Base-by-base conservation (phyloP, 2,888 invertebrate genomes). In the Thelaira solivaga region DNA sequence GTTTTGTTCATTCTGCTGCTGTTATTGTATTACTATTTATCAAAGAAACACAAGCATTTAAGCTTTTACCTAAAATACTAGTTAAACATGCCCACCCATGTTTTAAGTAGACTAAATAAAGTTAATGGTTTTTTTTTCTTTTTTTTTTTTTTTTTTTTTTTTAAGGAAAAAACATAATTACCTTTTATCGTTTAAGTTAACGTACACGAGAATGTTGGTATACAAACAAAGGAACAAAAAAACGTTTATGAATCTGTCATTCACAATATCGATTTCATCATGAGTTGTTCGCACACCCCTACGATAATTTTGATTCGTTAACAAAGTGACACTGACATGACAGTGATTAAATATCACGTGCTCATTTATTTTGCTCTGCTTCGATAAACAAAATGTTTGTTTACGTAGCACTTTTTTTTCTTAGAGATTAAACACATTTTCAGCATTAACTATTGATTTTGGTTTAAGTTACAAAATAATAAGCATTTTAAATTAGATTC, bases 341-440 rank as follows among this genome's bases (percentile, higher is more conserved):
- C 78, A 78, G 69, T 78, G 78, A 78, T 78, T 78, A 78, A 78
- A 78, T 78, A 78, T 78, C 78, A 78, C 78, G 78, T 71, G 74
- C 34, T 69, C 4, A 10, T 41, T 62, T 69, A 29, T 43, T 67
- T 22, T 26, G 29, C 36, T 16, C 18, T 31, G 20, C 20, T 34
- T 2, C 2, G 26, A 16, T 47, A 13, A 62, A 51, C 1, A 62
- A 11, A 49, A 43, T 34, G 26, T 6, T 41, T 34, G 7, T 18
- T 13, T 34, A n/a, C 41, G 36, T 24, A 39, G 31, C 49, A 62
- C 43, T 31, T 45, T 67, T 59, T 47, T 57, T n/a, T n/a, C n/a
- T n/a, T 24, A 26, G 43, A 8, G 55, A 49, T 68, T 73, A 72
- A 67, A 55, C 26, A 47, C 10, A 34, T 39, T 59, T 43, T 11